A percentile compares a stretch with the other conserved stretches of the same genome.
Conservation (phyloP, 1,140 invertebrate species). For the Drosophila punjabiensis region DNA sequence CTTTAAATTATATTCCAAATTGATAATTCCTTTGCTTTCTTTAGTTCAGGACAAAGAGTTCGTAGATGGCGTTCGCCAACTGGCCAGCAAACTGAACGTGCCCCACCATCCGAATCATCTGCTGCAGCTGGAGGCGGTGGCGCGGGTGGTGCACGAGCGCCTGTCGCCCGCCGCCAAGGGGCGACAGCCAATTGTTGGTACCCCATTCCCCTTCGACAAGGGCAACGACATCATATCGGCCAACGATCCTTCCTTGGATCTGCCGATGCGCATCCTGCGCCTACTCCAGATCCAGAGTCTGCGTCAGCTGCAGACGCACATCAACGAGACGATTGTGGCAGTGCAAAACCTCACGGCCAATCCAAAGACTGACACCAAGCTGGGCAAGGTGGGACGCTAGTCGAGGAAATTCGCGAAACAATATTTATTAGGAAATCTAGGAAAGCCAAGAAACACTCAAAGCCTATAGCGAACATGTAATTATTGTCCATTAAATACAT, state of each 20-base stretch:
- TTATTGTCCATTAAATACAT: neutral
- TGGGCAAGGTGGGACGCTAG: slow-evolving; percentile 95
- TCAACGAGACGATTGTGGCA: slow-evolving; percentile 96
- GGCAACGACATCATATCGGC: slow-evolving; percentile 84
- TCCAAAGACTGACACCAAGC: slow-evolving; percentile 97
- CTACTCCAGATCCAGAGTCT: slow-evolving; percentile 96
- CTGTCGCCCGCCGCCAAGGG: slow-evolving; percentile 89
- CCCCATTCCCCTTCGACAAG: slow-evolving; percentile 88
- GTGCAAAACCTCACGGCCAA: slow-evolving; percentile 97
- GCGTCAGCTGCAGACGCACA: slow-evolving; percentile 95
- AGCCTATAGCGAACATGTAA: slow-evolving; percentile 1
- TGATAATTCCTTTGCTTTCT: slow-evolving; percentile 17
- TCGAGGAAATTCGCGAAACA: neutral
- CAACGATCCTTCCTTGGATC: slow-evolving; percentile 89
- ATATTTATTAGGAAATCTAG: neutral
- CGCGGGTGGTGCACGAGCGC: slow-evolving; percentile 89
- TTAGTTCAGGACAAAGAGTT: slow-evolving; percentile 94
- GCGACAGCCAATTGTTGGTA: slow-evolving; percentile 89
- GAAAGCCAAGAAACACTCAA: neutral
- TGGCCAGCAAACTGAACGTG: slow-evolving; percentile 93
- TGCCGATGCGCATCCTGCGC: slow-evolving; percentile 93
- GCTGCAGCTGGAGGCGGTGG: slow-evolving; percentile 91
- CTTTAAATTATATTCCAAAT: slow-evolving; percentile 70
- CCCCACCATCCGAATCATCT: slow-evolving; percentile 93
- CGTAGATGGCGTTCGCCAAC: slow-evolving; percentile 90